phyloP scores from a whole-genome alignment of 2,797 vertebrate species.

The Aeoliscus strigatus region DNA sequence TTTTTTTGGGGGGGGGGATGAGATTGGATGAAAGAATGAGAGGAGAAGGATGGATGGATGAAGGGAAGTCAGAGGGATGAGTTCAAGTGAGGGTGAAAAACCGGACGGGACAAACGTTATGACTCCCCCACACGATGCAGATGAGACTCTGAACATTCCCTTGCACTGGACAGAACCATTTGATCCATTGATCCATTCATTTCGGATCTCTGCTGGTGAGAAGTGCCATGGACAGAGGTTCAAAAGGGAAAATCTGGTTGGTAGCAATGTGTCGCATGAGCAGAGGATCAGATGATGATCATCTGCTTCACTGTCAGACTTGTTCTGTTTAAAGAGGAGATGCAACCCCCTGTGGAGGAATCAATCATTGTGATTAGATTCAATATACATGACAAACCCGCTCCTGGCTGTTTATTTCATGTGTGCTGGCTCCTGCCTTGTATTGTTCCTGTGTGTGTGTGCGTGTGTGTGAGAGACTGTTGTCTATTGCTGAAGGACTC shows the following conservation, averaged over 20 bases:
- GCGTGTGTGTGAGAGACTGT: slow-evolving; percentile 2
- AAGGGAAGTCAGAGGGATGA: too few species aligned
- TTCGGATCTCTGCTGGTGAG: slow-evolving; percentile 35
- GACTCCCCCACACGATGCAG: too few species aligned
- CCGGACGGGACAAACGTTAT: too few species aligned
- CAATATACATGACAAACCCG: slow-evolving; percentile 1
- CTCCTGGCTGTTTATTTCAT: not conserved
- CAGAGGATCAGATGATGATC: not conserved
- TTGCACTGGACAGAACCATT: too few species aligned
- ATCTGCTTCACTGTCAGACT: slow-evolving; percentile 20
- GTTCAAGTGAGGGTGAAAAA: too few species aligned
- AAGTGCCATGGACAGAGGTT: slow-evolving; percentile 29
- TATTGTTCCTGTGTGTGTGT: slow-evolving; percentile 4
- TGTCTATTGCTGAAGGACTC: slow-evolving; percentile 12
- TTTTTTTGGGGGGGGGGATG: too few species aligned
- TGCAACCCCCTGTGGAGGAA: slow-evolving; percentile 9
- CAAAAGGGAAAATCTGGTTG: slow-evolving; percentile 7
- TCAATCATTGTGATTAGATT: slow-evolving; percentile 18
- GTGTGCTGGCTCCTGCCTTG: not conserved
- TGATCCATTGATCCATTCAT: too few species aligned
- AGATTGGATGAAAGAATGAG: too few species aligned
- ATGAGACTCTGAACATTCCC: too few species aligned
- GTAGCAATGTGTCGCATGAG: slow-evolving; percentile 3
- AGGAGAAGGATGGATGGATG: too few species aligned
- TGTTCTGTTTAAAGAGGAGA: slow-evolving; percentile 17